These are phyloP conservation scores for Pteronura brasiliensis DNA, from an alignment of 2,113 vertebrate genomes.

Conservation along the genomic window DNA sequence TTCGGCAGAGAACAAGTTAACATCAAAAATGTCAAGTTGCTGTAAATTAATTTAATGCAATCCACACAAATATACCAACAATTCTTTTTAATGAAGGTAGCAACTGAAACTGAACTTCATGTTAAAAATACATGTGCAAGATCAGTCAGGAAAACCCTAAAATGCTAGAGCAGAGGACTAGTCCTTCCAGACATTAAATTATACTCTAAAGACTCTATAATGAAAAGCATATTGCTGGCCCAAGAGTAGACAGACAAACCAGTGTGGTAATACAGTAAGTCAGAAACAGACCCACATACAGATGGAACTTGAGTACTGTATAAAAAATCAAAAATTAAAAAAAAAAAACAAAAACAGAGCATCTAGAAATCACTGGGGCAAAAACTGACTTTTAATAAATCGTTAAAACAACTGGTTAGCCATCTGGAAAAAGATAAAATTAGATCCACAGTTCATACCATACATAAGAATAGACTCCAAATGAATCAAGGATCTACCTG, in stretches of 20 bases:
- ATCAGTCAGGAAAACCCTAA: neutral
- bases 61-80: neutral
- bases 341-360: too few species aligned
- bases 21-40: neutral
- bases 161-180: neutral
- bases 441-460: neutral
- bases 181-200: neutral
- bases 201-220: neutral
- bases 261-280: neutral
- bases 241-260: neutral
- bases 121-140: neutral
- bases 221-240: neutral
- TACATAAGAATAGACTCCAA: neutral
- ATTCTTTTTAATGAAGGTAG: neutral
- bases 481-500: neutral
- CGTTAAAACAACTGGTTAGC: neutral
- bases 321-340: too few species aligned
- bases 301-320: neutral
- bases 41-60: neutral
- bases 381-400: neutral
- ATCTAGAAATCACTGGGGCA: neutral
- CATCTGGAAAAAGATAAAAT: slow-evolving; percentile 13
- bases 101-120: neutral
- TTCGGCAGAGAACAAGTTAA: neutral
- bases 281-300: neutral